Conservation (phyloP, 2,888 invertebrate species). For the Phortica magna region DNA sequence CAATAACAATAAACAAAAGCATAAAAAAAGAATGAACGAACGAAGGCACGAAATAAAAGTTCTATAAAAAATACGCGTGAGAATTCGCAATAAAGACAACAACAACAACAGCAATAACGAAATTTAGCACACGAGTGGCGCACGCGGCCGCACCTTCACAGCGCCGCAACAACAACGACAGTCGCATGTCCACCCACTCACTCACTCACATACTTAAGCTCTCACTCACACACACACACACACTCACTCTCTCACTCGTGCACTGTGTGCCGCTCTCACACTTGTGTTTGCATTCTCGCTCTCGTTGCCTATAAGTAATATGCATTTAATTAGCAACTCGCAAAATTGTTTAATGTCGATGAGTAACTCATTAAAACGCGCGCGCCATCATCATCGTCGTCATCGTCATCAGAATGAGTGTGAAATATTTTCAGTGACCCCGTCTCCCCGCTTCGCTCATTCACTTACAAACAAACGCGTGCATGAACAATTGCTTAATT, state of each 20-base stretch:
- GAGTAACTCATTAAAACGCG: not conserved
- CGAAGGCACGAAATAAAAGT: constrained; percentile 28
- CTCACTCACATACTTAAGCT: too few species aligned
- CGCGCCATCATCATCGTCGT: not conserved
- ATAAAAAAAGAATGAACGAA: constrained; percentile 5
- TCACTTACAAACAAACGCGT: too few species aligned
- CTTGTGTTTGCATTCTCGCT: not conserved
- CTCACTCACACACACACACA: too few species aligned
- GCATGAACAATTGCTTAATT: constrained; percentile 42
- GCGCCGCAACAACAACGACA: not conserved
- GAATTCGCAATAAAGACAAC: too few species aligned
- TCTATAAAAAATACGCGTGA: not conserved
- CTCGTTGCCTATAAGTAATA: not conserved
- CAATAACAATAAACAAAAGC: constrained; percentile 11
- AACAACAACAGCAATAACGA: not conserved
- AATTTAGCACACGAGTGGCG: constrained; percentile 7
- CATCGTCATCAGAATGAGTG: constrained; percentile 15
- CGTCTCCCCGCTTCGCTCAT: too few species aligned
- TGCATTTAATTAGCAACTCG: not conserved
- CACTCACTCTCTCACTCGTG: too few species aligned
- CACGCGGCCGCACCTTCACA: not conserved
- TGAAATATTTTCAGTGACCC: not conserved
- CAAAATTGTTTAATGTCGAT: not conserved
- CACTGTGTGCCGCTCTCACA: too few species aligned
- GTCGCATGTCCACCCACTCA: not conserved